Percentiles rank a stretch among this genome's conserved stretches.
Evolutionary conservation across 2,113 vertebrate species (phyloP).

Genomic region (Eidolon helvum): DNA sequence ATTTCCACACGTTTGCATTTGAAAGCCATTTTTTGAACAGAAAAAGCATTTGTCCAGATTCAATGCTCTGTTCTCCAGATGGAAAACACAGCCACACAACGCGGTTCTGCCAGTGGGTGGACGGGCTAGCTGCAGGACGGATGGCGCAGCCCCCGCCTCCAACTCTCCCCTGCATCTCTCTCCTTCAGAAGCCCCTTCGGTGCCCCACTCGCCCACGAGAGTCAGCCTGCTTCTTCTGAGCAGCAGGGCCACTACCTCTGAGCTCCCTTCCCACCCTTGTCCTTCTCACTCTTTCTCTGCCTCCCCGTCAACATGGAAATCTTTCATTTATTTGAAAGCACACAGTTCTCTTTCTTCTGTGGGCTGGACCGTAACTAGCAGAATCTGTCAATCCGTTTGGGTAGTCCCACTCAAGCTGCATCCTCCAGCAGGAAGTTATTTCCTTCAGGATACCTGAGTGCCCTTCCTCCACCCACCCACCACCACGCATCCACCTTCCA

Average conservation of each 20-base stretch:
- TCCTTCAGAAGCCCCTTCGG: neutral
- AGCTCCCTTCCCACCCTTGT: neutral
- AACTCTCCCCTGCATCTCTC: neutral
- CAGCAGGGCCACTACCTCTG: neutral
- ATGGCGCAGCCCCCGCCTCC: neutral
- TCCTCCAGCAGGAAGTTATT: neutral
- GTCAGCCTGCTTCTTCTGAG: neutral
- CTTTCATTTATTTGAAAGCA: neutral
- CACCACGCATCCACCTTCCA: neutral
- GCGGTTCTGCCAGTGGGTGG: rapidly evolving
- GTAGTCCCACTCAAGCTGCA: neutral
- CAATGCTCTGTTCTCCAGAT: neutral
- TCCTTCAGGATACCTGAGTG: neutral
- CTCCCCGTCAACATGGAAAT: neutral
- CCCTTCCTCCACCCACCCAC: too few relatives aligned
- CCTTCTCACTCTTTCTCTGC: neutral
- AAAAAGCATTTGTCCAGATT: neutral
- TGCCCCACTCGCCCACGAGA: neutral
- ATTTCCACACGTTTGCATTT: neutral
- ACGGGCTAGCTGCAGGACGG: too few relatives aligned
- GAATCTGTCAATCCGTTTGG: neutral
- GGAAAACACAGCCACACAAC: neutral
- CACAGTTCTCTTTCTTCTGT: neutral
- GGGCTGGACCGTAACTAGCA: neutral
- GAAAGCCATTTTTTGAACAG: neutral